phyloP scores from a whole-genome alignment of 2,113 vertebrate genomes.

The Pandion haliaetus region DNA sequence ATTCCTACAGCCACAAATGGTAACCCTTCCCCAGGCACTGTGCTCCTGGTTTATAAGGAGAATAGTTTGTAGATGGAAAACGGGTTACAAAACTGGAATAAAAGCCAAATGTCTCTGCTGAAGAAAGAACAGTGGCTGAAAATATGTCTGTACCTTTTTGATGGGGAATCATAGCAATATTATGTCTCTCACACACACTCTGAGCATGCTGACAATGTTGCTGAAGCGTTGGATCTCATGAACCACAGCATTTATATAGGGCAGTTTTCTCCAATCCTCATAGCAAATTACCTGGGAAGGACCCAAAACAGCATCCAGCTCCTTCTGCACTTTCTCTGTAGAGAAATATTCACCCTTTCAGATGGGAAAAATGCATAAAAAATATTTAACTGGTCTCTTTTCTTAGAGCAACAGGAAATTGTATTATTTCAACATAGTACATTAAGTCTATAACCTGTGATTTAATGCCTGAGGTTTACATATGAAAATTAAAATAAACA shows the following conservation, averaged over 20 bases:
- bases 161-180: neutral
- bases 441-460: neutral
- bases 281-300: neutral
- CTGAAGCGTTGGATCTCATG: slow-evolving; percentile 59
- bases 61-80: neutral
- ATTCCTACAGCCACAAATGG: neutral
- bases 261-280: neutral
- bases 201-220: neutral
- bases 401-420: neutral
- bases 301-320: slow-evolving; percentile 43
- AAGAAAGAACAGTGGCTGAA: neutral
- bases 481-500: neutral
- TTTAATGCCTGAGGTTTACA: neutral
- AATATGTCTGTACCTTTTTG: slow-evolving; percentile 32
- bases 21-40: neutral
- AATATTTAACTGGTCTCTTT: neutral
- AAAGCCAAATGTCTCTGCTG: neutral
- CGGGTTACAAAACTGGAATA: neutral
- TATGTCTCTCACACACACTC: slow-evolving; percentile 18
- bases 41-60: neutral
- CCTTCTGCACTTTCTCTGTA: slow-evolving; percentile 63
- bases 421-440: neutral
- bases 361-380: neutral
- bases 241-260: slow-evolving; percentile 38
- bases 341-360: neutral